Percentiles rank a stretch among this genome's conserved stretches.
These are phyloP conservation scores for Heliconius erato DNA, from an alignment of 2,888 invertebrate species.

Conservation along the genomic window DNA sequence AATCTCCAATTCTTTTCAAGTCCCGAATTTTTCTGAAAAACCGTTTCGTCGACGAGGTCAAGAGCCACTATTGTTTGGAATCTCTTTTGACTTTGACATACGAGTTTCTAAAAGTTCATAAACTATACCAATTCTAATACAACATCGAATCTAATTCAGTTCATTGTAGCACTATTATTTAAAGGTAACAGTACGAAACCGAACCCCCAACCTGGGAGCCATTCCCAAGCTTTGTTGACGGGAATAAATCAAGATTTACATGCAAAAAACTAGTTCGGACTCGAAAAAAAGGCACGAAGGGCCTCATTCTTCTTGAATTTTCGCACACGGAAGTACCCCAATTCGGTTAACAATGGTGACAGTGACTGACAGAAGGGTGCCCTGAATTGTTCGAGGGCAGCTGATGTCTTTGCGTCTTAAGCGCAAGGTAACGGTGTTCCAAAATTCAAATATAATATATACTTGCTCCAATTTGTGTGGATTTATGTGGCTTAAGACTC, in stretches of 20 bases:
- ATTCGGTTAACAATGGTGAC: slow-evolving; percentile 73
- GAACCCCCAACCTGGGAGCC: slow-evolving; percentile 46
- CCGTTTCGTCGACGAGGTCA: slow-evolving; percentile 14
- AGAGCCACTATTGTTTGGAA: slow-evolving; percentile 18
- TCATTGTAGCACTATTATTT: slow-evolving; percentile 64
- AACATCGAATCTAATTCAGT: slow-evolving; percentile 67
- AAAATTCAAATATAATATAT: slow-evolving; percentile 27
- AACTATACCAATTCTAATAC: slow-evolving; percentile 20
- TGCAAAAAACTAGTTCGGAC: slow-evolving; percentile 79
- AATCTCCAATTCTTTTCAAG: background rate
- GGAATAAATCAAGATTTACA: slow-evolving; percentile 84
- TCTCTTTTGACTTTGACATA: slow-evolving; percentile 12
- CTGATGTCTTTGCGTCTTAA: slow-evolving; percentile 66
- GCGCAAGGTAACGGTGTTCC: slow-evolving; percentile 51
- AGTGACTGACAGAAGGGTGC: slow-evolving; percentile 74
- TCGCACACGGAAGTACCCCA: slow-evolving; percentile 82
- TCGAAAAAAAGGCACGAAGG: slow-evolving; percentile 58
- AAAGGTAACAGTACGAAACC: slow-evolving; percentile 53
- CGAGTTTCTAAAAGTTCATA: slow-evolving; percentile 12
- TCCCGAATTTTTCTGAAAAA: slow-evolving; percentile 1
- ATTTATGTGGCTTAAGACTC: slow-evolving; percentile 50
- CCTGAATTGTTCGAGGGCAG: slow-evolving; percentile 70
- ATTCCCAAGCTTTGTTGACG: slow-evolving; percentile 84
- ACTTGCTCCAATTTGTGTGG: slow-evolving; percentile 61
- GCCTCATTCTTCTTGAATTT: slow-evolving; percentile 68